Base-by-base conservation (phyloP, 1,140 invertebrate species). In the Drosophila gunungcola region DNA sequence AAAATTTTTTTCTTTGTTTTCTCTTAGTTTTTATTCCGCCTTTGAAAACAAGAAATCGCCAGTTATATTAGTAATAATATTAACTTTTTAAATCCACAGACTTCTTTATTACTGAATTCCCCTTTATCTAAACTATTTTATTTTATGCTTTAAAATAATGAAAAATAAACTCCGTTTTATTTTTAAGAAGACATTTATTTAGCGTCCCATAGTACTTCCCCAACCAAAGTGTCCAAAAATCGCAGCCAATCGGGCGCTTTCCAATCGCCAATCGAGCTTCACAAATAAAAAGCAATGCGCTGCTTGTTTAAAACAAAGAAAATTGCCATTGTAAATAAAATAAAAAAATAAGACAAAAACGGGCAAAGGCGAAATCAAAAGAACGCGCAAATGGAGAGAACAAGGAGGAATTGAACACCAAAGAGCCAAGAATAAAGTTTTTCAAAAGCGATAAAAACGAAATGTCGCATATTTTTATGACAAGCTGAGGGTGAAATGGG, bases 391-490 rank as follows among this genome's bases (percentile, higher is more conserved):
- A 48, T 58, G 53, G 57, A 69, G 61, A 65, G 45, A 73, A 52
- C 77, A 46, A 62, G 73, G 49, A 61, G 73, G 52, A 77, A 69
- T 77, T 69, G 64, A 76, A 62, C 54, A 46, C 60, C 73, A 73
- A 58, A 57, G 60, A 56, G 65, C 63, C 62, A 80, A 84, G 73
- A 91, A 91, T 82, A 91, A 91, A 91, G 89, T 91, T 91, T 91
- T 91, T 90, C 83, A 81, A 91, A 91, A 88, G 90, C 85, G 90
- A 91, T 91, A 91, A 91, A 91, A 91, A 85, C 90, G 85, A 91
- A 91, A 91, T 91, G 90, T 91, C 90, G 90, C 90, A 91, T 91
- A 91, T 91, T 91, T 91, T 91, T 91, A 91, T 91, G 90, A 91
- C 90, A 73, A 48, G 41, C 46, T 16, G 54, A 39, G 57, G 51